Evolutionary conservation across 2,888 invertebrate genomes (phyloP), one percentile per base, ranked within the genome.

Genomic region (Euphydryas editha): DNA sequence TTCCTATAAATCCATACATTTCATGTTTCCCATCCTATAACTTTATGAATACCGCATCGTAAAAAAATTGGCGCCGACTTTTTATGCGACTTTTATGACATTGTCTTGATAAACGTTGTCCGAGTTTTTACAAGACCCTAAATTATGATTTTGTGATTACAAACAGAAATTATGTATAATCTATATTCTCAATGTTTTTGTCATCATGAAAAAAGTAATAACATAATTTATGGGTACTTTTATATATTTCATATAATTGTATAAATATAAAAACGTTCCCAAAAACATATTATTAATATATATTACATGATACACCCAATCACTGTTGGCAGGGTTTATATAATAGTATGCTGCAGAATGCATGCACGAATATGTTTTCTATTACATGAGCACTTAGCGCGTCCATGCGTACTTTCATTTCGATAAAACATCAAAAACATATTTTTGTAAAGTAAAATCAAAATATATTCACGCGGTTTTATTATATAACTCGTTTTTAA

Each of bases 21-120:
- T 77, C 71, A 69, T 72, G 73, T 72, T 54, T 70, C 70, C 76
- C 62, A 78, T 75, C 80, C 78, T 76, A 76, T 74, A 15, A 78
- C 76, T 84, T 86, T 87, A 85, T 84, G 85, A 85, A 83, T 78
- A 82, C 82, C 76, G 81, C 78, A 81, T 81, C 84, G 81, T 84
- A 89, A 88, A 90, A 87, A 85, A 82, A 83, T 87, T 81, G 85
- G 84, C 86, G 86, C 81, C 85, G 81, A 82, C 86, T 88, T 88
- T 91, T 90, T 90, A 91, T 88, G 84, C 81, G 86, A 84, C 85
- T 85, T 89, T 90, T 90, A 54, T 54, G 78, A 82, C 84, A 88
- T 86, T 90, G 88, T 88, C 88, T 89, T 84, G 84, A 83, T 87
- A 88, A 90, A 51, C 82, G 85, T 84, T 88, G 87, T 87, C 87